These are phyloP conservation scores for Chaunax sp. DNA, from an alignment of 2,797 vertebrate genomes.

Conservation along the genomic window DNA sequence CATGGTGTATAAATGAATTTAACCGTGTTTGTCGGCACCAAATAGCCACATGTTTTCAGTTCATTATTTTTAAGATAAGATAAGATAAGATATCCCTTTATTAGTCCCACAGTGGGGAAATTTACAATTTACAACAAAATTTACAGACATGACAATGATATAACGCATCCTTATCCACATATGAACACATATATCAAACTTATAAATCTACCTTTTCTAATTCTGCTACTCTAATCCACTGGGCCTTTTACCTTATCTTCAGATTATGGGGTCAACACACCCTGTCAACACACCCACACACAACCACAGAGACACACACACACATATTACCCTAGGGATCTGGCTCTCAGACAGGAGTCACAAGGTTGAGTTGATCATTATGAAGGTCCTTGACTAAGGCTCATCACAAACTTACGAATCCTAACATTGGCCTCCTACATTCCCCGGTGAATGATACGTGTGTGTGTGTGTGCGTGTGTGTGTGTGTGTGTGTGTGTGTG, in stretches of 20 bases:
- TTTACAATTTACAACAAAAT: no score
- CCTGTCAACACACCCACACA: constrained; percentile 23
- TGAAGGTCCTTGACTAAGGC: constrained; percentile 77
- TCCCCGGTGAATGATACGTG: constrained; percentile 72
- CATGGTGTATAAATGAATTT: constrained; percentile 13
- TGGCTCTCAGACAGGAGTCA: constrained; percentile 78
- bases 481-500: constrained; percentile 21
- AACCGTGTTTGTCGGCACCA: constrained; percentile 12
- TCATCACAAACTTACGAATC: constrained; percentile 69
- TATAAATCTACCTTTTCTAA: constrained; percentile 25
- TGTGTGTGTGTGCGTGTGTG: constrained; percentile 22
- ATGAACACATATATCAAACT: constrained; percentile 21
- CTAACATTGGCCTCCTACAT: constrained; percentile 57
- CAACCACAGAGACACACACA: constrained; percentile 32
- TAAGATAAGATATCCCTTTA: no score
- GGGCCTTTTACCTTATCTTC: constrained; percentile 57
- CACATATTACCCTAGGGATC: constrained; percentile 63
- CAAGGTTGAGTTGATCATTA: constrained; percentile 85
- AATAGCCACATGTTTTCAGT: constrained; percentile 3
- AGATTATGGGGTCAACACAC: constrained; percentile 59
- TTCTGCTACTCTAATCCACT: constrained; percentile 44
- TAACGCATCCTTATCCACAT: neutral
- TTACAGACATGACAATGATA: constrained; percentile 9
- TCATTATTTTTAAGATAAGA: constrained; percentile 20
- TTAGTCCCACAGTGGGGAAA: no score